Evolutionary conservation across 2,113 vertebrate species (phyloP).

Genomic region (Labeo rohita): DNA sequence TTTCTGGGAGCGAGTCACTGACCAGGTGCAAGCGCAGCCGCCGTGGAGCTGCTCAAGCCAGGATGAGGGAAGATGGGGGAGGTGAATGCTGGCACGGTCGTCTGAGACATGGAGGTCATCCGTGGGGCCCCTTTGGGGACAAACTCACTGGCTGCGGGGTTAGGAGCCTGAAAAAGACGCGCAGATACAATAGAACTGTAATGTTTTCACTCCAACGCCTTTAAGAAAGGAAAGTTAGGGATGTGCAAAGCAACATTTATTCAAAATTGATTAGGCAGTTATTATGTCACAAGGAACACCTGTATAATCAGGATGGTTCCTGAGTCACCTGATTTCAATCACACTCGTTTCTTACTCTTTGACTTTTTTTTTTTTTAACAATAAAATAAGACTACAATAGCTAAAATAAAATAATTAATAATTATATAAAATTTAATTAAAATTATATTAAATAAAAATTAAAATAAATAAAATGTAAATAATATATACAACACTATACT

Average conservation of each 20-base stretch:
- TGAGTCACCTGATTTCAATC: background rate
- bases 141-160: conserved; percentile 96
- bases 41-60: conserved; percentile 85
- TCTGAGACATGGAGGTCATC: conserved; percentile 90
- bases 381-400: too few relatives aligned
- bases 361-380: too few relatives aligned
- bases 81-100: conserved; percentile 91
- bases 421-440: too few relatives aligned
- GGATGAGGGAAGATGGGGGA: conserved; percentile 93
- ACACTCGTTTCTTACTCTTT: too few relatives aligned
- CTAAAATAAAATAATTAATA: too few relatives aligned
- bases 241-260: background rate
- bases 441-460: too few relatives aligned
- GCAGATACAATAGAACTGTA: conserved; percentile 21
- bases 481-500: too few relatives aligned
- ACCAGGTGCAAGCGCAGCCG: conserved; percentile 93
- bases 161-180: conserved; percentile 84
- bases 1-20: conserved; percentile 60
- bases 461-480: too few relatives aligned
- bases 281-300: background rate
- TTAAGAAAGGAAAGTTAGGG: background rate
- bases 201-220: background rate
- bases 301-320: background rate
- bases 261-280: background rate
- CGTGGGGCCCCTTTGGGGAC: conserved; percentile 96